These are phyloP conservation scores for Chiroxiphia lanceolata DNA, from an alignment of 2,797 vertebrate species.

Conservation along the genomic window DNA sequence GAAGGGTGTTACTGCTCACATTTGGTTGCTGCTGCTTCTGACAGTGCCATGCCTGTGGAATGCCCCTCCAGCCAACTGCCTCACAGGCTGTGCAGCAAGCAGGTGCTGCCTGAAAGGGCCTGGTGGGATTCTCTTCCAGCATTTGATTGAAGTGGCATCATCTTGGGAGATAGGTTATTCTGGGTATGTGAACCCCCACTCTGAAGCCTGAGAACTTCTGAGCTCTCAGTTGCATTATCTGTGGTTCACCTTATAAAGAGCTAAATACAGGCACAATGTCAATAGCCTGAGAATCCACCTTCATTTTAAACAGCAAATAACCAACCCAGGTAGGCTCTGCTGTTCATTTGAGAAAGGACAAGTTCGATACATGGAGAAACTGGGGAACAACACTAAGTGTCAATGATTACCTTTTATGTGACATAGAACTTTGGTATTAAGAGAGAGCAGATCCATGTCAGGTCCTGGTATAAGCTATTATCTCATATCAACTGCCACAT, in stretches of 20 bases:
- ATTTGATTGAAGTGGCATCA: neutral
- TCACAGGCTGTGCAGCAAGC: neutral
- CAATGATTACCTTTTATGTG: neutral
- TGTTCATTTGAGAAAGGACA: neutral
- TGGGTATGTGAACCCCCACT: fast-evolving
- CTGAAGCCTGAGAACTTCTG: neutral
- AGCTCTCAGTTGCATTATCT: neutral
- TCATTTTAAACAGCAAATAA: neutral
- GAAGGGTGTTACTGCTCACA: fast-evolving
- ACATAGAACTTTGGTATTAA: neutral
- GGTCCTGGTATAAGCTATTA: neutral
- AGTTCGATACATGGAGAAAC: neutral
- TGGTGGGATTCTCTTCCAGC: neutral
- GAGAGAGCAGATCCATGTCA: neutral
- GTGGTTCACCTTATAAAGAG: neutral
- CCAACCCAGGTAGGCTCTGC: neutral
- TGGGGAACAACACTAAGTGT: neutral
- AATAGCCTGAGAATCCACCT: neutral
- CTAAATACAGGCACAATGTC: neutral
- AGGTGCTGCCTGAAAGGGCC: neutral
- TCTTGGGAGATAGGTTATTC: neutral
- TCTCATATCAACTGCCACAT: neutral
- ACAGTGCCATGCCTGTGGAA: neutral
- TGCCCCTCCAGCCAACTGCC: neutral
- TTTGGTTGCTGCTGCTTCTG: neutral